phyloP scores from a whole-genome alignment of 2,113 vertebrate genomes.

The Entosphenus tridentatus region DNA sequence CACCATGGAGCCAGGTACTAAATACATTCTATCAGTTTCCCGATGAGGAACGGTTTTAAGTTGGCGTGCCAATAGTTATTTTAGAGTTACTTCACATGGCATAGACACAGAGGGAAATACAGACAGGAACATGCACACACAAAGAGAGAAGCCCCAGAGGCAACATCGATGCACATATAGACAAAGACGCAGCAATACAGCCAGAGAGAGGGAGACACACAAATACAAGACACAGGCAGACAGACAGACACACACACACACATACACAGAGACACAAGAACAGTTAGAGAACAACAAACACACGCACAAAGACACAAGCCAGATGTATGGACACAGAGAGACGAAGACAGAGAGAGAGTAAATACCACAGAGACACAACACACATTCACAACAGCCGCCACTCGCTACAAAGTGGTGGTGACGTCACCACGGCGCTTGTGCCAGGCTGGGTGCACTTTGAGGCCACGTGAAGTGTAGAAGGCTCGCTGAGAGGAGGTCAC shows the following conservation, averaged over 20 bases:
- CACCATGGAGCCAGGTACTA: too few species aligned
- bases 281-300: background rate
- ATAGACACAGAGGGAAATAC: too few species aligned
- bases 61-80: too few species aligned
- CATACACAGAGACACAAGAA: background rate
- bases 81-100: too few species aligned
- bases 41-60: too few species aligned
- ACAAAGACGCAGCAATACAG: background rate
- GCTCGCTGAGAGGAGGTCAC: too few species aligned
- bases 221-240: background rate
- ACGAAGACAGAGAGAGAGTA: background rate
- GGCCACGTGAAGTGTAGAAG: too few species aligned
- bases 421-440: background rate
- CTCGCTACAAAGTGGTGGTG: background rate
- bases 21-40: too few species aligned
- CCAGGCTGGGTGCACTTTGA: too few species aligned
- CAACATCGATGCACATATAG: too few species aligned
- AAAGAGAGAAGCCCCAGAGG: too few species aligned
- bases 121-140: too few species aligned
- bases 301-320: background rate
- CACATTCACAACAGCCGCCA: background rate
- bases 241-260: background rate
- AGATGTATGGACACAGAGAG: background rate
- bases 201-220: background rate
- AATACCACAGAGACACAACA: background rate